These are phyloP conservation scores for Phytoseiulus persimilis DNA, from an alignment of 2,888 invertebrate species.

Conservation along the genomic window DNA sequence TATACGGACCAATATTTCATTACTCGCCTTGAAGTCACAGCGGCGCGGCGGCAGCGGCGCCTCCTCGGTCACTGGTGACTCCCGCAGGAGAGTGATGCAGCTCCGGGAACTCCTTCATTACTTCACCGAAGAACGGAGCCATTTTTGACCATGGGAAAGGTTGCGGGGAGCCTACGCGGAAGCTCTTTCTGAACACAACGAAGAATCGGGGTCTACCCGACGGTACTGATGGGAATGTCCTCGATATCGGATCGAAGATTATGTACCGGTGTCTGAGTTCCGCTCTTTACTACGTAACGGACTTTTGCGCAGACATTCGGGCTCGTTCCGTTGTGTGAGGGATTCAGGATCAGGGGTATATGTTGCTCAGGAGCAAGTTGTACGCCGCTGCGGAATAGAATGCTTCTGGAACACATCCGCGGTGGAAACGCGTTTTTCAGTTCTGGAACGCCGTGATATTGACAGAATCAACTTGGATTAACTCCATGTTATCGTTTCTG, in stretches of 20 bases:
- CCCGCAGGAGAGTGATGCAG: not conserved
- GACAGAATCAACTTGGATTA: not conserved
- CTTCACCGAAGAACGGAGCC: too few species aligned
- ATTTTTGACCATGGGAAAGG: too few species aligned
- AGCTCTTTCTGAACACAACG: too few species aligned
- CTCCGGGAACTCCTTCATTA: not conserved
- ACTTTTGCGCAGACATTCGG: too few species aligned
- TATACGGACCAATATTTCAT: conserved; percentile 5
- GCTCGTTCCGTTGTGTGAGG: too few species aligned
- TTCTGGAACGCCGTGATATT: not conserved
- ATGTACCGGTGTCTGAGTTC: too few species aligned
- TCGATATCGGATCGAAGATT: too few species aligned
- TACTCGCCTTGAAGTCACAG: not conserved
- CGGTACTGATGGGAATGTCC: too few species aligned
- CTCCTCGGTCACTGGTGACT: not conserved
- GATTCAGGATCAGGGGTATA: too few species aligned
- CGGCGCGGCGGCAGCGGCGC: not conserved
- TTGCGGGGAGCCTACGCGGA: too few species aligned
- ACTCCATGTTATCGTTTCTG: not conserved
- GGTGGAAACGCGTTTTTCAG: not conserved
- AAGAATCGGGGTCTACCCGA: too few species aligned
- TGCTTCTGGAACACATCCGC: not conserved
- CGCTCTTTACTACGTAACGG: too few species aligned
- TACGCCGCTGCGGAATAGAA: not conserved
- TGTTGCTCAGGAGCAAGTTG: not conserved